Base-by-base conservation (phyloP, 2,888 invertebrate genomes). In the Plemyria rubiginata region DNA sequence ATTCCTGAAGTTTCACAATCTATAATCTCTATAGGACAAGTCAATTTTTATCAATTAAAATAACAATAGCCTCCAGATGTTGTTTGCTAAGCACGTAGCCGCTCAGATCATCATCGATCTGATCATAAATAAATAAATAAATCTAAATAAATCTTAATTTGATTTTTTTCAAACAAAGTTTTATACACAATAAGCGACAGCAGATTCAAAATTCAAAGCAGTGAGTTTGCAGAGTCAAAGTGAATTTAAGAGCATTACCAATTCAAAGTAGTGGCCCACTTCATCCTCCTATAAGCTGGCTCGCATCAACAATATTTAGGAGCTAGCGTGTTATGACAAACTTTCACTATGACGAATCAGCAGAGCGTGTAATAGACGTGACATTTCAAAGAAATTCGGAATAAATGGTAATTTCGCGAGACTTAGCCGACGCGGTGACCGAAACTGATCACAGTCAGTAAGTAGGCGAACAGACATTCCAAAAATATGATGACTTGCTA, bases 351-450 rank as follows among this genome's bases (percentile, higher is more conserved):
- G 65, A 51, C 71, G 64, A 73, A 53, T 70, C 80, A 78, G 67
- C 80, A 72, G 80, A 82, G 81, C 82, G 74, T 66, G 78, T 79
- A 80, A 80, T 78, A 62, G 71, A 70, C 69, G 72, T 76, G 80
- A 85, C 85, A 85, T 79, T 84, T 82, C 79, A 77, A 72, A 72
- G 75, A 70, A 80, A 82, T 81, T 79, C 74, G 76, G 77, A 76
- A 70, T 72, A 78, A 75, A 80, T 75, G 75, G 56, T 70, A 75
- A 76, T 74, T 73, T 72, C 50, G 70, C 64, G 58, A 61, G 64
- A 71, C 67, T 62, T 66, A 70, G 64, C 40, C 60, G 55, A 60
- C 67, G 64, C 63, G 60, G 59, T 53, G 62, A 63, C 67, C 70
- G 73, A 60, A 55, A 74, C 73, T 69, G 72, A 71, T 66, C 60